phyloP scores from a whole-genome alignment of 2,113 vertebrate species.

The Ahaetulla prasina region DNA sequence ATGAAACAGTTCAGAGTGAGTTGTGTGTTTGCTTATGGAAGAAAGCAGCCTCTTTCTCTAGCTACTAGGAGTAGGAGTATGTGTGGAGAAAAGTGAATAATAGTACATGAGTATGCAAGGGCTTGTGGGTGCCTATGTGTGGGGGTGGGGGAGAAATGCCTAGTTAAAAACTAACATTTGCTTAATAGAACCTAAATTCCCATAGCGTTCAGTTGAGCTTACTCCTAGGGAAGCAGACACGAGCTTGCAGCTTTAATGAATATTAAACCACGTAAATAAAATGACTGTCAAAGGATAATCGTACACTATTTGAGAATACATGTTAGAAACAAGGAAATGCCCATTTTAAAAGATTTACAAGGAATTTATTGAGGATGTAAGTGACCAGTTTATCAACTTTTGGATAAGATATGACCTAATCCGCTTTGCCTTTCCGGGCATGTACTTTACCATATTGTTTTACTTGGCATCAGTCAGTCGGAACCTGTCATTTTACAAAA shows the following conservation, averaged over 20 bases:
- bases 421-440: conserved; percentile 1
- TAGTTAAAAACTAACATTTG: neutral
- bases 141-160: neutral
- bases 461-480: neutral
- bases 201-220: too few species aligned
- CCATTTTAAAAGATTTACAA: neutral
- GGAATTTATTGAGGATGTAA: neutral
- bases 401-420: neutral
- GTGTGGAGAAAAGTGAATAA: neutral
- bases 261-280: neutral
- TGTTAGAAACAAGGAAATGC: neutral
- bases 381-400: neutral
- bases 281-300: neutral
- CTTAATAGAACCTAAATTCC: neutral
- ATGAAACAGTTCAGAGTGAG: neutral
- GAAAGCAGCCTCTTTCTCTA: neutral
- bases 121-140: neutral
- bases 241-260: neutral
- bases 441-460: neutral
- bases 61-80: neutral
- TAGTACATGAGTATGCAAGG: neutral
- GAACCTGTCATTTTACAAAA: neutral
- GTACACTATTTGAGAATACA: neutral
- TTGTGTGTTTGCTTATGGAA: neutral
- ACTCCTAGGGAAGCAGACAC: neutral